Conservation (phyloP, 2,888 invertebrate species). For the Arge pagana region DNA sequence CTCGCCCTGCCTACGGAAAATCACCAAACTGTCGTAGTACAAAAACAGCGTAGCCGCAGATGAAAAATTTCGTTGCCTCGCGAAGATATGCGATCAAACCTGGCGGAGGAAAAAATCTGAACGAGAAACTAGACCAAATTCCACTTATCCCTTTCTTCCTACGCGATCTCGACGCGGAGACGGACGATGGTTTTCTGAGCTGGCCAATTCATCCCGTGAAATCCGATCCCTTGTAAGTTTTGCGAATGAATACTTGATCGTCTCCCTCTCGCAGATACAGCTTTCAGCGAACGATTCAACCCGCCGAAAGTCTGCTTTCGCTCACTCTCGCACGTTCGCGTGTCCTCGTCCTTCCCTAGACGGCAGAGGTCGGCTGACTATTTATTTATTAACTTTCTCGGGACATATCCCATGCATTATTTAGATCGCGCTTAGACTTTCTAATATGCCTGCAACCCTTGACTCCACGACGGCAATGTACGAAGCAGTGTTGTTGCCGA, state of each 20-base stretch:
- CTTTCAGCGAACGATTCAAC: constrained; percentile 3
- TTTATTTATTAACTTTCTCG: constrained; percentile 21
- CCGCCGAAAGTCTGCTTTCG: too few species aligned
- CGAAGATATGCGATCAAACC: too few species aligned
- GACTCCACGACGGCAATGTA: constrained; percentile 2
- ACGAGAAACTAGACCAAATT: too few species aligned
- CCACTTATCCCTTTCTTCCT: too few species aligned
- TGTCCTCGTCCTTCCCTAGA: too few species aligned
- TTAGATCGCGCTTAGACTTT: constrained; percentile 22
- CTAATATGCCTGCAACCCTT: constrained; percentile 18
- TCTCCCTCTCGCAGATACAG: constrained; percentile 5
- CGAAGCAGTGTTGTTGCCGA: not conserved
- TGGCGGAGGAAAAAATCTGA: too few species aligned
- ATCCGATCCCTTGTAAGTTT: constrained; percentile 21
- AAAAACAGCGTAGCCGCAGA: too few species aligned
- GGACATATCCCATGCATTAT: constrained; percentile 20
- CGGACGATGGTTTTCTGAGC: too few species aligned
- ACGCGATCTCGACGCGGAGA: too few species aligned
- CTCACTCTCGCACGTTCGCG: not conserved
- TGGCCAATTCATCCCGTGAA: constrained; percentile 8
- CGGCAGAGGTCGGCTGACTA: not conserved
- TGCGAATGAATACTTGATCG: constrained; percentile 17
- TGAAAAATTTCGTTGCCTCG: too few species aligned
- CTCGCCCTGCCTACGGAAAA: too few species aligned
- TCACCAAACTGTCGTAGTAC: too few species aligned